Base-by-base conservation (phyloP, 2,888 invertebrate genomes). In the Lasioglossum calceatum region DNA sequence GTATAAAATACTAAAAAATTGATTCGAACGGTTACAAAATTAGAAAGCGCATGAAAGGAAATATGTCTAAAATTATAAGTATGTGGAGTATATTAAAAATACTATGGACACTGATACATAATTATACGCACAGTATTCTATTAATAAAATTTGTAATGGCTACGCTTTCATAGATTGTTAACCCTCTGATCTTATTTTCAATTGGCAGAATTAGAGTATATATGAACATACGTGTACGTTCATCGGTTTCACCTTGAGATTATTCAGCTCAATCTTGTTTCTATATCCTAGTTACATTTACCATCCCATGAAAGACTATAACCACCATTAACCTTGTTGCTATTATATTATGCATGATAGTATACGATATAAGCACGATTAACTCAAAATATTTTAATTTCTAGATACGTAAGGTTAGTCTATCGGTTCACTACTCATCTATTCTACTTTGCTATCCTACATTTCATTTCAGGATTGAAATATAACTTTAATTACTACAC, bases 221-320 rank as follows among this genome's bases (percentile, higher is more conserved):
- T 27, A 27, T 27, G 27, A 27, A 27, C 27, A 27, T 27, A 27
- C 27, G 27, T 27, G 27, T 23, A 64, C 19, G 7, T 77, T 67
- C 23, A 88, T 81, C 50, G 44, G 71, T 85, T 61, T 87, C 54
- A 87, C 86, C 88, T 87, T 88, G 54, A 86, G 19, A 44, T 44
- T 50, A 81, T 77, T 81, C 23, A 67, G n/a, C 42, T 14, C 47
- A 47, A 77, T 27, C 27, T 74, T 27, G 50, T 70, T 50, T 36
- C 4, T 54, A 16, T 32, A 64, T 47, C 23, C 47, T n/a, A 27
- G 4, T 8, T n/a, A 67, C n/a, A 19, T 73, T 42, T 32, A 76
- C 14, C 23, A 23, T 12, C 71, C 0, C n/a, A 42, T 23, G 8
- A 44, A 16, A n/a, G 5, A 47, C 32, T 23, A 39, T 50, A 39